Evolutionary conservation across 2,113 vertebrate species (phyloP), one percentile per base, ranked within the genome.

Genomic region (Gallinago media): DNA sequence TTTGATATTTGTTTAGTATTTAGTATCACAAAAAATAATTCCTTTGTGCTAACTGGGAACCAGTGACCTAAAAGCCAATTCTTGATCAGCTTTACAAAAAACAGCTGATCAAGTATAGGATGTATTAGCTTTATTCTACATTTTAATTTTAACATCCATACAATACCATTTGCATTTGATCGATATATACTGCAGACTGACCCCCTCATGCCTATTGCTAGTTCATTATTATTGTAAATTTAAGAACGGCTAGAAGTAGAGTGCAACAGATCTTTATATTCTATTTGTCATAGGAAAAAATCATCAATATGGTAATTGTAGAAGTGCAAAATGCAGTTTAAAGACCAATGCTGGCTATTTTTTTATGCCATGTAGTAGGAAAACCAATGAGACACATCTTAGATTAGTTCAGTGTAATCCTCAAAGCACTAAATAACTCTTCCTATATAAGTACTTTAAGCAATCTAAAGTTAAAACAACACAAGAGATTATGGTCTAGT

Each of bases 321-420:
- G 23, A 83, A 96, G 49, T 83, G n/a, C 59, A 47, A 88, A 97
- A 82, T 54, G 72, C 66, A 79, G 54, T 66, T 96, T 76, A 68
- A 95, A 94, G 62, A 84, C 56, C 66, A 92, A 58, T 15, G 27
- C 36, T 96, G 70, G 31, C 16, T 73, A 67, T 77, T 65, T 72
- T 67, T 72, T 92, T 91, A 89, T 88, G 95, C 72, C 36, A 81
- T 1, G 3, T 76, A 67, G 55, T 74, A 56, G 59, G 55, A 94
- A 94, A 96, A 89, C 76, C 95, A 89, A 88, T 96, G 86, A 90
- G 63, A 19, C 80, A 89, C 34, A 70, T 74, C 87, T 91, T 84
- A 78, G 76, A 84, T 88, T 79, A 87, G 38, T 94, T 95, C 88
- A 88, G 70, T 81, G 56, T 47, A 78, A 85, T 89, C 66, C 66